These are phyloP conservation scores for Sinhomidia bicolor DNA, from an alignment of 2,888 invertebrate genomes.

Conservation along the genomic window DNA sequence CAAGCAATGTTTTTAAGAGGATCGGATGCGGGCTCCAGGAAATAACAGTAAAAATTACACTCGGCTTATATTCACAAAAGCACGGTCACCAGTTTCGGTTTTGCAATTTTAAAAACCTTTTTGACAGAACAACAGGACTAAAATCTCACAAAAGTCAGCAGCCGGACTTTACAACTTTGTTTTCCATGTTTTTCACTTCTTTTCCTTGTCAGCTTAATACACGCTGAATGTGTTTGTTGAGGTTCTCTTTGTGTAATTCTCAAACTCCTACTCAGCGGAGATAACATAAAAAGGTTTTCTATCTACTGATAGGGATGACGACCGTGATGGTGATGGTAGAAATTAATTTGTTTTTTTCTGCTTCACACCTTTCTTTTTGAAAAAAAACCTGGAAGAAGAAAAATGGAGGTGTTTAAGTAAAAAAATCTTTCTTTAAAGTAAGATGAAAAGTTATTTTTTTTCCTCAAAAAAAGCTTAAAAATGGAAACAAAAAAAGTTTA, in stretches of 20 bases:
- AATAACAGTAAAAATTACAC: neutral
- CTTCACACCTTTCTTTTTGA: conserved; percentile 4
- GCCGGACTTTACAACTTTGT: neutral
- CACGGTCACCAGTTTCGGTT: neutral
- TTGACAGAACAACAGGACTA: conserved; percentile 21
- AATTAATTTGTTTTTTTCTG: conserved; percentile 12
- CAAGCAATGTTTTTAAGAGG: neutral
- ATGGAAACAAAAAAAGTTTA: neutral
- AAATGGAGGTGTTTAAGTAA: conserved; percentile 6
- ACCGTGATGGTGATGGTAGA: neutral
- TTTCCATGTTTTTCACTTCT: conserved; percentile 6
- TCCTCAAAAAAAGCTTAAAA: neutral
- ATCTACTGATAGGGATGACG: neutral
- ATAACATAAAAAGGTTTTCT: neutral
- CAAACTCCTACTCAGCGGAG: neutral
- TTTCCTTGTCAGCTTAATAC: conserved; percentile 28
- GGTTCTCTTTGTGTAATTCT: conserved; percentile 11
- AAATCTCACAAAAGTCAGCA: conserved; percentile 8
- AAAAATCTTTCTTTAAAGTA: neutral
- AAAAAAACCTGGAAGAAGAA: neutral
- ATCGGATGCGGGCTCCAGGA: neutral
- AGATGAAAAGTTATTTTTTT: neutral
- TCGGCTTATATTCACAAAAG: neutral
- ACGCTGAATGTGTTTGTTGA: neutral
- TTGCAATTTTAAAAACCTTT: neutral